Evolutionary conservation across 2,888 invertebrate species (phyloP).

Genomic region (Eudasyphora cyanicolor): DNA sequence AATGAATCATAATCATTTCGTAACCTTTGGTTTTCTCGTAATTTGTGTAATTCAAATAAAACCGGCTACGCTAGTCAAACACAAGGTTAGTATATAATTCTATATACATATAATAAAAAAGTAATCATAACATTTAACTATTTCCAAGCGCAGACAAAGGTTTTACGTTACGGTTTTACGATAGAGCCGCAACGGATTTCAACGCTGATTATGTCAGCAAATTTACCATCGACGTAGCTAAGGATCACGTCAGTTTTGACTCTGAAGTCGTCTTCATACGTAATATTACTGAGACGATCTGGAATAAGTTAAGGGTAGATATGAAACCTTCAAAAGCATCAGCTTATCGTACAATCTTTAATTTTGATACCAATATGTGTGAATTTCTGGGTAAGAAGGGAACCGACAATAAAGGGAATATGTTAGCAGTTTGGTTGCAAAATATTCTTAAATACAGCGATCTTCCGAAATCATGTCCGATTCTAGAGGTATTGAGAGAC

Average conservation of each 20-base stretch:
- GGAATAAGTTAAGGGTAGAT: neutral
- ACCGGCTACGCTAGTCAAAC: neutral
- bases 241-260: neutral
- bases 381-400: neutral
- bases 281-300: neutral
- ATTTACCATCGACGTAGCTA: neutral
- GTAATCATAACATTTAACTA: neutral
- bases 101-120: too few species aligned
- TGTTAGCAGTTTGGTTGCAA: neutral
- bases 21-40: neutral
- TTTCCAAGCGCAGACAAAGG: neutral
- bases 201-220: neutral
- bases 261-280: neutral
- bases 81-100: neutral
- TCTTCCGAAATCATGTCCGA: neutral
- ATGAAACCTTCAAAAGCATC: neutral
- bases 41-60: neutral
- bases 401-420: neutral
- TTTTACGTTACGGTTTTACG: neutral
- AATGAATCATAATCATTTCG: too few species aligned
- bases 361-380: neutral
- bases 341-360: neutral
- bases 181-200: neutral
- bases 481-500: neutral
- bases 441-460: constrained; percentile 18